Conservation (phyloP, 2,113 vertebrate genomes). For the Prionailurus bengalensis region DNA sequence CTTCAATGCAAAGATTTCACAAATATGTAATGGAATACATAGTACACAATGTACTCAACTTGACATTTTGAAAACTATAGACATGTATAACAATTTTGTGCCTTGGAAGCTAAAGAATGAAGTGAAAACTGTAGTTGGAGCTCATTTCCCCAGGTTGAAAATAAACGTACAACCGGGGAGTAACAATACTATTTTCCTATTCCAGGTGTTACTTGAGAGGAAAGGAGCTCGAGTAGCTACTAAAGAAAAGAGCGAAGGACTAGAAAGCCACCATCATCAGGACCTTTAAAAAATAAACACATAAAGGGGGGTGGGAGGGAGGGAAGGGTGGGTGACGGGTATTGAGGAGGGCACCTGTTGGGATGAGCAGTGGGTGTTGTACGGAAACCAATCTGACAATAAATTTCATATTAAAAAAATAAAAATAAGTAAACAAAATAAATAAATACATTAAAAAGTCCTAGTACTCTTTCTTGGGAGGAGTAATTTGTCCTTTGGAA, state of each 20-base stretch:
- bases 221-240: neutral
- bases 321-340: no score
- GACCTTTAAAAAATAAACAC: neutral
- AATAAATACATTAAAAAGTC: neutral
- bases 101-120: constrained; percentile 47
- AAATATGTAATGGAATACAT: neutral
- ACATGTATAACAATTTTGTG: constrained; percentile 25
- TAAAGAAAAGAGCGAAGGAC: neutral
- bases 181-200: neutral
- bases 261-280: neutral
- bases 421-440: no score
- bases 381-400: no score
- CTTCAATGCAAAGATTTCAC: constrained; percentile 30
- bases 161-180: neutral
- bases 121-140: constrained; percentile 12
- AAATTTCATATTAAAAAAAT: neutral
- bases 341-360: no score
- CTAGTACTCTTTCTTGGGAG: neutral
- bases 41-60: neutral
- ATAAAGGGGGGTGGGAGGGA: neutral
- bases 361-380: no score
- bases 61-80: constrained; percentile 24
- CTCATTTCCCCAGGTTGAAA: neutral
- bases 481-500: neutral
- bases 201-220: neutral